phyloP scores from a whole-genome alignment of 1,140 invertebrate species.

The Drosophila gunungcola region DNA sequence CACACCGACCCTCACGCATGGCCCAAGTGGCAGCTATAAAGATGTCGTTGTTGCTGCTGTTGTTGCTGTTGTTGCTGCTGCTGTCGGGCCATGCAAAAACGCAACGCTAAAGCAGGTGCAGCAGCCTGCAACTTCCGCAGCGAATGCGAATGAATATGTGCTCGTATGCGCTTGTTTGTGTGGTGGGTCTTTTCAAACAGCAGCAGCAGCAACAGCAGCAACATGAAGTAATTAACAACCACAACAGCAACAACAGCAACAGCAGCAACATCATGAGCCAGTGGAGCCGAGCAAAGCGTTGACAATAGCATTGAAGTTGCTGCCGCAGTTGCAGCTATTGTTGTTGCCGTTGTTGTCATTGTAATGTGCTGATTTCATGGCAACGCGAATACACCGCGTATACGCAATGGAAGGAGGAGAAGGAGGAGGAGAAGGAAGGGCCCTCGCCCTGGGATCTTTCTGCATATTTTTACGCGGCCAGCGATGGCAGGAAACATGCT shows the following conservation, averaged over 20 bases:
- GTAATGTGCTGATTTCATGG: slow-evolving; percentile 70
- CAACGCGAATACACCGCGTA: slow-evolving; percentile 59
- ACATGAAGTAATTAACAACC: slow-evolving; percentile 81
- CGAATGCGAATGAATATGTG: slow-evolving; percentile 50
- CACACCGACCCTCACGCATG: slow-evolving; percentile 64
- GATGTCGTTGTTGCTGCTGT: slow-evolving; percentile 65
- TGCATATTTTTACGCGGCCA: slow-evolving; percentile 50
- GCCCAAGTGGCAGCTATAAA: slow-evolving; percentile 67
- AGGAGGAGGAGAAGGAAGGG: slow-evolving; percentile 8
- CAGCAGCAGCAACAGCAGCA: slow-evolving; percentile 53
- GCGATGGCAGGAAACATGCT: slow-evolving; percentile 72
- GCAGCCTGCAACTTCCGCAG: slow-evolving; percentile 79
- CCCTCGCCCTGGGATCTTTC: slow-evolving; percentile 31
- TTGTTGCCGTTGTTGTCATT: slow-evolving; percentile 57
- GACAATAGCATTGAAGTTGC: slow-evolving; percentile 78
- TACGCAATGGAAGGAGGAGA: slow-evolving; percentile 57
- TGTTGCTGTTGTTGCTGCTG: slow-evolving; percentile 43
- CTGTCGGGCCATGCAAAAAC: slow-evolving; percentile 62
- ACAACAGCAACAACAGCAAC: slow-evolving; percentile 63
- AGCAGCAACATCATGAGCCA: slow-evolving; percentile 45
- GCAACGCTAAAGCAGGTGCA: slow-evolving; percentile 79
- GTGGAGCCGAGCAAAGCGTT: slow-evolving; percentile 57
- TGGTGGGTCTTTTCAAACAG: slow-evolving; percentile 65
- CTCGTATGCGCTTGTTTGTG: slow-evolving; percentile 29
- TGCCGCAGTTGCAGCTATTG: slow-evolving; percentile 43